Base-by-base conservation (phyloP, 1,140 invertebrate species). In the Scaptomyza graminum region DNA sequence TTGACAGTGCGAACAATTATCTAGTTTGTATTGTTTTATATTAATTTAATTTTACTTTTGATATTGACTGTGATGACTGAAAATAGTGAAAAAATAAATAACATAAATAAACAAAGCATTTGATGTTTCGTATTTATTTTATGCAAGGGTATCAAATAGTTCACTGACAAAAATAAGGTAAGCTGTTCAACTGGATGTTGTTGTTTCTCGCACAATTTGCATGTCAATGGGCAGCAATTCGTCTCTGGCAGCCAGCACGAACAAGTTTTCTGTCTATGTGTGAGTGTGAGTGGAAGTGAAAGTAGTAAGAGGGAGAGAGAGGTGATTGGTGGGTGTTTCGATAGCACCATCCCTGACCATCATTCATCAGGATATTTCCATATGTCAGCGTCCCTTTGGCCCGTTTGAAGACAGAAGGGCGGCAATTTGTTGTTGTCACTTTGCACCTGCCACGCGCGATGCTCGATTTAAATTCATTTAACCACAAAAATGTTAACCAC, bases 401-500 rank as follows among this genome's bases (percentile, higher is more conserved):
- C 39, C 54, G 67, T 41, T 44, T 54, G 51, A 57, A 73, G 73
- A 67, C 72, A 61, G 76, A 66, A 57, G 56, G 69, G 69, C 78
- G 79, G 78, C 83, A 82, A 87, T 85, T 87, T 88, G 82, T 85
- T 85, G 78, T 87, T 88, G 82, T 87, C 79, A 87, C 76, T 87
- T 88, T 80, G 82, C 82, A 87, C 82, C 82, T 87, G 82, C 46
- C 70, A 71, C 56, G 73, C 63, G 70, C 79, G 66, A 61, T 81
- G 82, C 70, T 57, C 79, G 65, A 82, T 87, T 88, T 82, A 87
- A 88, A 87, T 87, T 87, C 83, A 88, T 87, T 87, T 87, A 82
- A 87, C 82, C 82, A 81, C 82, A 87, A 85, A 85, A 87, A 85
- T 85, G 82, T 85, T 85, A 85, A 75, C 82, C 82, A 82, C 82